A percentile compares a stretch with the other conserved stretches of the same genome.
phyloP scores from a whole-genome alignment of 2,888 invertebrate species.

The Hemistola chrysoprasaria region DNA sequence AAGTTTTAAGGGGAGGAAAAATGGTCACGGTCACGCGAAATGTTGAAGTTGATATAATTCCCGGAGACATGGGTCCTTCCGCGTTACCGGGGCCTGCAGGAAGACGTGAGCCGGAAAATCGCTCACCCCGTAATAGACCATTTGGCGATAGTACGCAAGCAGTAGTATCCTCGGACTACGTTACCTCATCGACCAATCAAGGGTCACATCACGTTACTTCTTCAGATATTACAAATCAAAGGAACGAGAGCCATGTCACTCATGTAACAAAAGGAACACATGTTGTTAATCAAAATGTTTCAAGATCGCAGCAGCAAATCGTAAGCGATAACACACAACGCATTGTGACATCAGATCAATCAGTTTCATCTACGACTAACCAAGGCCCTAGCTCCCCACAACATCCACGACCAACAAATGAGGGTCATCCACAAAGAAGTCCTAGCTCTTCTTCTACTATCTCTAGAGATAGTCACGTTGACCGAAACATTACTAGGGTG shows the following conservation, averaged over 20 bases:
- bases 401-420: conserved; percentile 32
- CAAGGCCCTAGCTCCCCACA: conserved; percentile 31
- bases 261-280: conserved; percentile 40
- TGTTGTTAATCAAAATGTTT: conserved; percentile 40
- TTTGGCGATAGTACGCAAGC: conserved; percentile 41
- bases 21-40: conserved; percentile 81
- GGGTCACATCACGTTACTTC: conserved; percentile 35
- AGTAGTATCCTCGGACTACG: conserved; percentile 45
- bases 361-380: conserved; percentile 35
- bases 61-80: conserved; percentile 37
- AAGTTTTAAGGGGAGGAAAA: conserved; percentile 75
- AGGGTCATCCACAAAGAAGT: conserved; percentile 37
- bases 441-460: conserved; percentile 32
- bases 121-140: conserved; percentile 28
- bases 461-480: conserved; percentile 35
- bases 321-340: conserved; percentile 34
- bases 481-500: conserved; percentile 42
- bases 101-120: conserved; percentile 34
- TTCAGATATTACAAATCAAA: conserved; percentile 37
- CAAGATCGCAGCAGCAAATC: conserved; percentile 44
- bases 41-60: conserved; percentile 84
- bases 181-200: conserved; percentile 43
- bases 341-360: conserved; percentile 39
- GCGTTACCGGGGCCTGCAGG: conserved; percentile 17
- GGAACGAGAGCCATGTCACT: conserved; percentile 28